Evolutionary conservation across 2,113 vertebrate genomes (phyloP).

Genomic region (Struthio camelus): DNA sequence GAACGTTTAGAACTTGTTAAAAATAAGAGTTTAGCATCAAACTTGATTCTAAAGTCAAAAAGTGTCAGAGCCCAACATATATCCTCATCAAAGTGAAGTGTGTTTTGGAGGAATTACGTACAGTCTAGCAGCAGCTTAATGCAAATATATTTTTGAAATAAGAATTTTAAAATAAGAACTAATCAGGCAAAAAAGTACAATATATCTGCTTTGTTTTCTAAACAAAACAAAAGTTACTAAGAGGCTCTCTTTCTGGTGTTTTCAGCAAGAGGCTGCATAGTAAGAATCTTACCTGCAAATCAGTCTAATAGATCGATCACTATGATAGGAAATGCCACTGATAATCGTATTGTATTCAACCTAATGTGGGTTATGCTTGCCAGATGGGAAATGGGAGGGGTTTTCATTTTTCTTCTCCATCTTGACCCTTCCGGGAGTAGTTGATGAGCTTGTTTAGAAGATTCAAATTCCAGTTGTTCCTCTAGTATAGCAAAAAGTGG

Average conservation of each 20-base stretch:
- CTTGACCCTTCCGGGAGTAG: background rate
- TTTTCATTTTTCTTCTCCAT: fast-evolving
- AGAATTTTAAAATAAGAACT: slow-evolving; percentile 11
- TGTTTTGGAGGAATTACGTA: slow-evolving; percentile 1
- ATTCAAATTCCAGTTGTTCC: background rate
- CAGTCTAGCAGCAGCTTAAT: background rate
- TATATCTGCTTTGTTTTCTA: slow-evolving; percentile 57
- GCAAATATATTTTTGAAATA: background rate
- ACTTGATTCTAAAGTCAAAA: slow-evolving; percentile 23
- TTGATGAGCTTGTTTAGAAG: background rate
- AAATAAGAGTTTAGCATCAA: slow-evolving; percentile 43
- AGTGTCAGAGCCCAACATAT: background rate
- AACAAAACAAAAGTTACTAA: slow-evolving; percentile 53
- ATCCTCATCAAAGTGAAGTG: background rate
- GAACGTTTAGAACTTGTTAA: slow-evolving; percentile 56
- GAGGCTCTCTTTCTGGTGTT: slow-evolving; percentile 46
- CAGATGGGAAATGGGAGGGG: background rate
- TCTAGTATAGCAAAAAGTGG: background rate
- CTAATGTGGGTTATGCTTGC: background rate
- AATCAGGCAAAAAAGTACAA: slow-evolving; percentile 2
- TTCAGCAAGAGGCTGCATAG: slow-evolving; percentile 36
- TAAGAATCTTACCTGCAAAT: slow-evolving; percentile 37
- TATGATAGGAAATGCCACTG: background rate
- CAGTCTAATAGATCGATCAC: background rate
- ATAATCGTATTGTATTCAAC: fast-evolving